These are phyloP conservation scores for Dunckerocampus dactyliophorus DNA, from an alignment of 2,113 vertebrate genomes.

Conservation along the genomic window DNA sequence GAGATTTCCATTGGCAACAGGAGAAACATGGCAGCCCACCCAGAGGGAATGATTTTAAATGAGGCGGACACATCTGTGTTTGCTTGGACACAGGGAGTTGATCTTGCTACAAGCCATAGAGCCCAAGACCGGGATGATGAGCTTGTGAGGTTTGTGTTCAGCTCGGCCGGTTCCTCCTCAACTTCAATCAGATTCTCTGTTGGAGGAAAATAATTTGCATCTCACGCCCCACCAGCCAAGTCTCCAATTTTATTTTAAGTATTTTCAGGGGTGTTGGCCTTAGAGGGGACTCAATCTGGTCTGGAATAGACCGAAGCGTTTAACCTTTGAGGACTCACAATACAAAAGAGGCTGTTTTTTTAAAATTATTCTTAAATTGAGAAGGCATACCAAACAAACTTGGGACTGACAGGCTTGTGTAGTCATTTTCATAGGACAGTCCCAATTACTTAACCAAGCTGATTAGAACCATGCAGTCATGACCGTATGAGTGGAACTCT, in stretches of 20 bases:
- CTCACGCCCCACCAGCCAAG: conserved; percentile 49
- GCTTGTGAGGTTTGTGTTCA: conserved; percentile 60
- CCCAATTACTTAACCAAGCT: conserved; percentile 56
- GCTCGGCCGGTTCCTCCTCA: conserved; percentile 52
- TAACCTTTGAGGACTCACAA: too few relatives aligned
- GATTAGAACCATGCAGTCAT: conserved; percentile 44
- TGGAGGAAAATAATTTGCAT: conserved; percentile 70
- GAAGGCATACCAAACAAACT: too few relatives aligned
- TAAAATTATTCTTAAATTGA: too few relatives aligned
- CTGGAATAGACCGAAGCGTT: too few relatives aligned
- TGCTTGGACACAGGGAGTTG: conserved; percentile 33
- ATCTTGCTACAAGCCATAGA: conserved; percentile 37
- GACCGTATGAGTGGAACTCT: too few relatives aligned
- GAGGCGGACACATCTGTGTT: conserved; percentile 49
- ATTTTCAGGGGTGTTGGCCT: conserved; percentile 45
- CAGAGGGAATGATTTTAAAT: conserved; percentile 51
- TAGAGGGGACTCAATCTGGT: background rate
- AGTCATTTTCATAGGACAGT: conserved; percentile 8
- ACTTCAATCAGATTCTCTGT: conserved; percentile 62
- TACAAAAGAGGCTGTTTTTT: background rate
- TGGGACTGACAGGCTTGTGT: too few relatives aligned
- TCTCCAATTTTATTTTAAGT: conserved; percentile 53
- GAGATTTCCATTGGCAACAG: conserved; percentile 31
- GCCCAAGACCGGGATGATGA: conserved; percentile 47
- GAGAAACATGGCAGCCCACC: conserved; percentile 27